Base-by-base conservation (phyloP, 2,797 vertebrate species). In the Enteromius unitaeniatus region DNA sequence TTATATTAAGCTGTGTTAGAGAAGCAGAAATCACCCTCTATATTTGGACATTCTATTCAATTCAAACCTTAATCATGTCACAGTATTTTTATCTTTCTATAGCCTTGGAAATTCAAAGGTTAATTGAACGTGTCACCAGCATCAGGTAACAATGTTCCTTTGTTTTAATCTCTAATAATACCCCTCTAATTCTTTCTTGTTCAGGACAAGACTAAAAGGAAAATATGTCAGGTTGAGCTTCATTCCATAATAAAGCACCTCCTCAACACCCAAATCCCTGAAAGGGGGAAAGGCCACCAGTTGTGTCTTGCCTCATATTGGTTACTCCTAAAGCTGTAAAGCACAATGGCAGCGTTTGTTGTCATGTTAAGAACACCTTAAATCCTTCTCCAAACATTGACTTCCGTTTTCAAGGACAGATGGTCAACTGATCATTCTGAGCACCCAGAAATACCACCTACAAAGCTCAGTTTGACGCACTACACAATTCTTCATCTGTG, bases 21-120 rank as follows among this genome's bases (percentile, higher is more conserved):
- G 86, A 78, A 81, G 85, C 49, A 64, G 88, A 87, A 80, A 65
- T 67, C 65, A 89, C 19, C 28, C 28, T 83, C 90, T 88, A 87
- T 90, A 91, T 88, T 90, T 87, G 91, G 91, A 47, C 90, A 89
- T 86, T 91, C 90, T 85, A 89, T 85, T 83, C 82, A 62, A 75
- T 88, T 81, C 82, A 85, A 88, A 90, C 87, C 87, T 90, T 86
- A 91, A 87, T 91, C 87, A 88, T 82, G 86, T 83, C 79, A 68
- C 88, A 89, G 91, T 89, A 91, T 73, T 15, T 70, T 70, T 47
- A 31, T 64, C 26, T 64, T 31, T 64, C 26, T 45, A 15, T 4
- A 53, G 17, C 72, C 72, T 53, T 1, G 0, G 23, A 53, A 34
- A 51, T 31, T 53, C 17, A 53, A 53, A 21, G 17, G 70, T 9